Base-by-base conservation (phyloP, 2,888 invertebrate species). In the Drosophila histrio region DNA sequence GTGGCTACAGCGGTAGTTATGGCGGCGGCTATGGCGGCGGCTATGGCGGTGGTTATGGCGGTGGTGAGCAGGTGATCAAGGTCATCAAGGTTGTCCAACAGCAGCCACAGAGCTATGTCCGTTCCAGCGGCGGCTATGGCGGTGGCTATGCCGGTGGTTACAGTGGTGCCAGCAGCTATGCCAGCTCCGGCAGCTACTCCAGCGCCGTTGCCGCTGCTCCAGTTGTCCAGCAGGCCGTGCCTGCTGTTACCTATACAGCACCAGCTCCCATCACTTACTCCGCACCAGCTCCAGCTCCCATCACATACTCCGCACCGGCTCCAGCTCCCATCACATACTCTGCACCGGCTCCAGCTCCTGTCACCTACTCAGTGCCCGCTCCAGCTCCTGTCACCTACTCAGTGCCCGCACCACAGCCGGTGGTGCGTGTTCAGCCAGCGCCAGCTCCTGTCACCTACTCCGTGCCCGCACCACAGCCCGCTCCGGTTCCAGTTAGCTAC, bases 11-110 rank as follows among this genome's bases (percentile, higher is more conserved):
- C 26, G 69, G 76, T 13, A 38, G 70, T 3, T 53, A 50, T 13
- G 26, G 61, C 13, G 50, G 74, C 4, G 61, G 67, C 0, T 74
- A 72, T 34, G 57, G 66, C 13, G 77, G 72, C 5, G 39, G 66
- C 36, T 47, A 59, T 19, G 58, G 73, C 38, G 69, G 76, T n/a
- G 41, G 56, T 5, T 43, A 39, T n/a, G 39, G 61, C 21, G 46
- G 72, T 7, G 59, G 66, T 47, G 88, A 80, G 26, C 85, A 77
- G 38, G 63, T 88, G 19, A 83, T 89, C 38, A 89, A 87, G 76
- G 72, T 89, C 44, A 81, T 90, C 50, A 90, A 89, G 52, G 89
- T 90, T 6, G 78, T 90, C n/a, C 74, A 89, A 41, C 89, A 87
- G 36, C 78, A 81, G 50, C 78, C 87, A n/a, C 70, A 74, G 47